Conservation (phyloP, 2,888 invertebrate species). For the Ceriagrion tenellum region DNA sequence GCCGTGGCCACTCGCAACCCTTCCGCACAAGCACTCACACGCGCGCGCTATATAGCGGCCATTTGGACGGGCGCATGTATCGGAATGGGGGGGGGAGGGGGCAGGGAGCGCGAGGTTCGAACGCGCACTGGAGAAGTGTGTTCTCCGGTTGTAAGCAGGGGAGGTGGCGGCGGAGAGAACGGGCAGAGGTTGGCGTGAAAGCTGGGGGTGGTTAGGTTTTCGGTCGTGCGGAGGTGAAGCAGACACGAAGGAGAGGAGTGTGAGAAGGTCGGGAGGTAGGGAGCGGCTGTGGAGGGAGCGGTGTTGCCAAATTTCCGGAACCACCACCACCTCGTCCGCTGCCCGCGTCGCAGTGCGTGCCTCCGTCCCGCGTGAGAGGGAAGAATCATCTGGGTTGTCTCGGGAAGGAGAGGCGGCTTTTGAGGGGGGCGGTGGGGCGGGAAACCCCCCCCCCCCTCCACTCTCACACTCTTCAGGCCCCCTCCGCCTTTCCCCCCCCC, state of each 20-base stretch:
- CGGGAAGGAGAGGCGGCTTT: not conserved
- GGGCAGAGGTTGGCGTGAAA: not conserved
- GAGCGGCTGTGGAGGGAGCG: not conserved
- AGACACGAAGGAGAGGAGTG: not conserved
- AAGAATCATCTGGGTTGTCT: not conserved
- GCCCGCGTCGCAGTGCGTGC: not conserved
- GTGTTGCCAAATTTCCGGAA: constrained; percentile 28
- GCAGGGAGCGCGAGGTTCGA: not conserved
- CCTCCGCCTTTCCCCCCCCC: not conserved
- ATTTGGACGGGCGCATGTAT: not conserved
- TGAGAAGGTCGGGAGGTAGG: constrained; percentile 1
- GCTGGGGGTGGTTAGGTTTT: not conserved
- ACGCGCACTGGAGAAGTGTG: constrained; percentile 8
- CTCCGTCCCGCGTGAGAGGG: not conserved
- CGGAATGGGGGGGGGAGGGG: not conserved
- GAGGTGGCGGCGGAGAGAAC: not conserved
- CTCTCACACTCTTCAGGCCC: not conserved
- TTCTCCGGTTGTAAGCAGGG: constrained; percentile 43
- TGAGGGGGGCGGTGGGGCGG: no score
- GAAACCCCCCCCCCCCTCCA: constrained; percentile 2
- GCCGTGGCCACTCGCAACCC: no score
- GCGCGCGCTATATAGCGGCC: not conserved
- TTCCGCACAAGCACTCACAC: not conserved
- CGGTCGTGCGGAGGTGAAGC: not conserved
- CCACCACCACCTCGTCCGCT: not conserved